Base-by-base conservation (phyloP, 2,888 invertebrate species). In the Leucoma salicis region DNA sequence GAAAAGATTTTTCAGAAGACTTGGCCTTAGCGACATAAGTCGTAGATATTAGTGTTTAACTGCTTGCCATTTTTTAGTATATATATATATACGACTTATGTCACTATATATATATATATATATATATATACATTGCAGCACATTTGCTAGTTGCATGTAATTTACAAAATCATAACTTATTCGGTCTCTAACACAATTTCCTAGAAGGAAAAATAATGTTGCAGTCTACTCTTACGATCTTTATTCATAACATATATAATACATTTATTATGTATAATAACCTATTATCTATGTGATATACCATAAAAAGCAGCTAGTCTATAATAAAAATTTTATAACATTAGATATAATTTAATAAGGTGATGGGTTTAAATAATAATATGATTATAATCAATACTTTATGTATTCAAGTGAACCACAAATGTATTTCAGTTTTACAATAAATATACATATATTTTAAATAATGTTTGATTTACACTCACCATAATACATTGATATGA, bases 401-500 rank as follows among this genome's bases (percentile, higher is more conserved):
- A 39, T 45, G 25, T 37, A 37, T 18, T 42, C 34, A 34, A 31
- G 45, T 42, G 43, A 41, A 46, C 41, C 41, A 43, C 29, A 43
- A 49, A 40, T 46, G 32, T 53, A 46, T 53, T 44, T 44, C 24
- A 39, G 41, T 14, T 43, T 46, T 43, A 43, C 35, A 51, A 45
- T 52, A 52, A 41, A 46, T 48, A 43, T 43, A 34, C 21, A 21
- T 29, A 29, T 31, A 27, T 38, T 25, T 32, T 35, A 38, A 46
- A 35, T 35, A 42, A 39, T 29, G 35, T 46, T 45, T 51, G 25
- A 39, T 42, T 46, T 25, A 41, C 28, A 39, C 27, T 44, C 37
- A 46, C 49, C 41, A 6, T 39, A 49, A 35, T 37, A 42, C 40
- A 42, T 37, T 52, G 49, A 52, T 52, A 49, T 52, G 49, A 49